Evolutionary conservation across 2,888 invertebrate species (phyloP).

Genomic region (Clivina fossor): DNA sequence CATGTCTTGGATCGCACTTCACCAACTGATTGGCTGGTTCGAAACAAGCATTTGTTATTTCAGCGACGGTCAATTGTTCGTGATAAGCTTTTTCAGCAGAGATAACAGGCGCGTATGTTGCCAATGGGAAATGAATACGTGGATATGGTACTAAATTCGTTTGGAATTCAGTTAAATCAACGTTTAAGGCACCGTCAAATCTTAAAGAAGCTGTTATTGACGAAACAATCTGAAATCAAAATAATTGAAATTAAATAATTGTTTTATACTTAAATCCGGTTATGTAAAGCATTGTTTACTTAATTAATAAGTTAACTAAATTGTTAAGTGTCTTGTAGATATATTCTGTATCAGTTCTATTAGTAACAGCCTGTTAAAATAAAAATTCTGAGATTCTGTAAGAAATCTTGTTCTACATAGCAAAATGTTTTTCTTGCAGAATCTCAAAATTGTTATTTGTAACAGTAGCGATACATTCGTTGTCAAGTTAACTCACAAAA

Average conservation of each 20-base stretch:
- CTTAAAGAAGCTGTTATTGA: slow-evolving; percentile 92
- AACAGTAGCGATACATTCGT: too few species aligned
- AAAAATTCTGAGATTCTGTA: too few species aligned
- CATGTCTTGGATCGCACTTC: slow-evolving; percentile 87
- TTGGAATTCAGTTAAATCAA: slow-evolving; percentile 92
- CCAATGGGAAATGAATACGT: slow-evolving; percentile 91
- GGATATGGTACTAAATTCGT: slow-evolving; percentile 93
- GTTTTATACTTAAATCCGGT: slow-evolving; percentile 3
- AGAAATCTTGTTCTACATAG: too few species aligned
- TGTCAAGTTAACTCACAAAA: too few species aligned
- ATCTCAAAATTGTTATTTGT: background rate
- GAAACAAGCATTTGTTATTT: slow-evolving; percentile 94
- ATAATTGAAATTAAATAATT: slow-evolving; percentile 36
- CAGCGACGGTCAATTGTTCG: slow-evolving; percentile 85
- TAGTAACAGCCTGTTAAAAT: background rate
- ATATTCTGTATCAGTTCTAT: too few species aligned
- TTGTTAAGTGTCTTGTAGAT: too few species aligned
- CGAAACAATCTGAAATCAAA: slow-evolving; percentile 71
- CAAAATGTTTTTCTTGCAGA: too few species aligned
- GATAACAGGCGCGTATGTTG: slow-evolving; percentile 89
- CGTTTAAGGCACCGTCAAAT: slow-evolving; percentile 90
- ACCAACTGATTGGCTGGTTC: slow-evolving; percentile 95
- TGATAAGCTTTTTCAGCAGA: slow-evolving; percentile 93
- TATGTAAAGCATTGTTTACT: background rate
- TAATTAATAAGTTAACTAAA: too few species aligned